Conservation (phyloP, 2,888 invertebrate genomes). For the Fragum fragum region DNA sequence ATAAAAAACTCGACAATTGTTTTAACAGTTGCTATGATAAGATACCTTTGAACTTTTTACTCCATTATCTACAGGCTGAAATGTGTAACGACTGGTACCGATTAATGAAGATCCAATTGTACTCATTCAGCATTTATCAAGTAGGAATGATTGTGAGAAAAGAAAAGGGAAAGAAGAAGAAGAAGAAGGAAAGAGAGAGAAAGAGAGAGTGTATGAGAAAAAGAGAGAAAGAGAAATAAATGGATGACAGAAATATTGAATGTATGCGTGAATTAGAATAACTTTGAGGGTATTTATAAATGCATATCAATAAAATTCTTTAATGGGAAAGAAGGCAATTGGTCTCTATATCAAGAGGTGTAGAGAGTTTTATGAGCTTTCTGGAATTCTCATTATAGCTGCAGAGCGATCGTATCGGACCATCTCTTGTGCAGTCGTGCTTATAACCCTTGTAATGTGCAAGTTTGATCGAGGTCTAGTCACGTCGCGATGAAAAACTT, state of each 20-base stretch:
- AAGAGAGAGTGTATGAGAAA: no score
- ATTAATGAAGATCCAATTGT: no score
- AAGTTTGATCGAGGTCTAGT: neutral
- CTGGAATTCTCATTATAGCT: constrained; percentile 19
- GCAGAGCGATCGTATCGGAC: neutral
- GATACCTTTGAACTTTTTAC: constrained; percentile 16
- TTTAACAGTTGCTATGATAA: constrained; percentile 13
- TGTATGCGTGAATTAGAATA: no score
- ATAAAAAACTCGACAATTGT: constrained; percentile 14
- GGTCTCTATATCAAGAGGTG: neutral
- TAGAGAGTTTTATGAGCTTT: neutral
- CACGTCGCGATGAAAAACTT: neutral
- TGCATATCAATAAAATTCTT: no score
- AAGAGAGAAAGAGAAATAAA: no score
- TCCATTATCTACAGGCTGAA: neutral
- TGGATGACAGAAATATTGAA: no score
- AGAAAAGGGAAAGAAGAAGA: no score
- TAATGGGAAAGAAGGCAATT: no score
- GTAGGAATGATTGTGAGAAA: no score
- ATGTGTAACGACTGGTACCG: neutral
- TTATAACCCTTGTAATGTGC: neutral
- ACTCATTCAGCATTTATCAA: no score
- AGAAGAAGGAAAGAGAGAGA: no score
- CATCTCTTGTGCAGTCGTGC: neutral
- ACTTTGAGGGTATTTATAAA: no score